Percentiles rank a stretch among this genome's conserved stretches.
phyloP scores from a whole-genome alignment of 2,888 invertebrate genomes.

The Drosophila ustulata region DNA sequence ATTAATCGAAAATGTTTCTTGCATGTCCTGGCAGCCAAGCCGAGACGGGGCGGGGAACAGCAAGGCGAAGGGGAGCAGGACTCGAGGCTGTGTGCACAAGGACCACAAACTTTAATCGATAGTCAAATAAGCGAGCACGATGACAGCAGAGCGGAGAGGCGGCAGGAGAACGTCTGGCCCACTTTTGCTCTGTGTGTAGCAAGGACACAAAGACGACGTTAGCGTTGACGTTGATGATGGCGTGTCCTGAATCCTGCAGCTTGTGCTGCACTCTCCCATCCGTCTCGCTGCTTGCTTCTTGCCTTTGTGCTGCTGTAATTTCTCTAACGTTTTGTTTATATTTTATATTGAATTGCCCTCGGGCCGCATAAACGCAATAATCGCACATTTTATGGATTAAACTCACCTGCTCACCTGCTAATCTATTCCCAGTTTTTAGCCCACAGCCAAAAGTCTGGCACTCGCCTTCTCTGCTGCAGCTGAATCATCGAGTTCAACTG shows the following conservation, averaged over 20 bases:
- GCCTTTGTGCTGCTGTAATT: slow-evolving; percentile 66
- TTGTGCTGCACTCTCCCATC: slow-evolving; percentile 11
- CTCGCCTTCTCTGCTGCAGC: neutral
- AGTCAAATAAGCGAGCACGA: slow-evolving; percentile 68
- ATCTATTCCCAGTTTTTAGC: slow-evolving; percentile 65
- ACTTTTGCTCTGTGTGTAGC: slow-evolving; percentile 11
- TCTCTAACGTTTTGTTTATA: slow-evolving; percentile 79
- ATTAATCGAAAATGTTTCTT: slow-evolving; percentile 74
- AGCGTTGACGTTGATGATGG: slow-evolving; percentile 8
- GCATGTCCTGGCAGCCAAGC: slow-evolving; percentile 30
- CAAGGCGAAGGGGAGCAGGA: neutral
- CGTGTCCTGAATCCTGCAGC: slow-evolving; percentile 18
- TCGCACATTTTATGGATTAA: slow-evolving; percentile 82
- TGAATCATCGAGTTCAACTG: neutral
- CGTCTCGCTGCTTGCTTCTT: slow-evolving; percentile 8
- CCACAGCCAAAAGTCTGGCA: slow-evolving; percentile 17
- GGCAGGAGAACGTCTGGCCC: slow-evolving; percentile 33
- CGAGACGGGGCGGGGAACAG: neutral
- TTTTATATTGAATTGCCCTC: slow-evolving; percentile 73
- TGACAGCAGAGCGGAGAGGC: slow-evolving; percentile 3
- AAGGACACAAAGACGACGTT: slow-evolving; percentile 38
- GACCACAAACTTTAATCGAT: slow-evolving; percentile 78
- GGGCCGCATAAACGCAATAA: slow-evolving; percentile 80
- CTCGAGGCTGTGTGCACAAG: slow-evolving; percentile 75
- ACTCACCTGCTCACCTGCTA: slow-evolving; percentile 77